Base-by-base conservation (phyloP, 2,113 vertebrate species). In the Carassius carassius region DNA sequence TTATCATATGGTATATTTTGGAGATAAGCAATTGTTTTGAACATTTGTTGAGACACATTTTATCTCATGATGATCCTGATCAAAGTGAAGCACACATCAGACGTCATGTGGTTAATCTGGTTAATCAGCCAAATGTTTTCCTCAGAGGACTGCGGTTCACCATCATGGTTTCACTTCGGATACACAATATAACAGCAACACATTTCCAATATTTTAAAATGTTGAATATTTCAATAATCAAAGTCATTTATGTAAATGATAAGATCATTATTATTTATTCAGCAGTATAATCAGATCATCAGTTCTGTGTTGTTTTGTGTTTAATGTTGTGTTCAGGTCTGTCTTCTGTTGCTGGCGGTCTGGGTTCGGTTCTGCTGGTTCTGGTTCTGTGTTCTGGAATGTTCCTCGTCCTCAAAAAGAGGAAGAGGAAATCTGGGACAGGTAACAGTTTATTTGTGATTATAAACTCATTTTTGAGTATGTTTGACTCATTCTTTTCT, bases 341-440 rank as follows among this genome's bases (percentile, higher is more conserved):
- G 5, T 7, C 13, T 65, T 17, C 3, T 9, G 63, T 3, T 16
- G 11, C n/a, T 58, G 79, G 85, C 21, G 79, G 79, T 44, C 56
- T 70, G n/a, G 29, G 72, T 69, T 47, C 6, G 17, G 60, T 60
- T 3, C 51, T 54, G 51, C 58, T 86, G 78, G n/a, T 73, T n/a
- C 12, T 82, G 58, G 16, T 32, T n/a, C 19, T 70, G 14, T 54
- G 29, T 32, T 41, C n/a, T 8, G 58, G 58, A 32, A 29, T 6
- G 7, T 70, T 6, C 49, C 67, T 51, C n/a, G 19, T 70, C 72
- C 67, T 82, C 17, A 86, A 60, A 58, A 16, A 51, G 32, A 82
- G 23, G 19, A 49, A 29, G 3, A 47, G 13, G n/a, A 81, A 81
- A 25, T 0, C 17, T 5, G 21, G 11, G 29, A 70, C 58, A 86